Evolutionary conservation across 2,888 invertebrate genomes (phyloP), one percentile per base, ranked within the genome.

Genomic region (Caenorhabditis angaria): DNA sequence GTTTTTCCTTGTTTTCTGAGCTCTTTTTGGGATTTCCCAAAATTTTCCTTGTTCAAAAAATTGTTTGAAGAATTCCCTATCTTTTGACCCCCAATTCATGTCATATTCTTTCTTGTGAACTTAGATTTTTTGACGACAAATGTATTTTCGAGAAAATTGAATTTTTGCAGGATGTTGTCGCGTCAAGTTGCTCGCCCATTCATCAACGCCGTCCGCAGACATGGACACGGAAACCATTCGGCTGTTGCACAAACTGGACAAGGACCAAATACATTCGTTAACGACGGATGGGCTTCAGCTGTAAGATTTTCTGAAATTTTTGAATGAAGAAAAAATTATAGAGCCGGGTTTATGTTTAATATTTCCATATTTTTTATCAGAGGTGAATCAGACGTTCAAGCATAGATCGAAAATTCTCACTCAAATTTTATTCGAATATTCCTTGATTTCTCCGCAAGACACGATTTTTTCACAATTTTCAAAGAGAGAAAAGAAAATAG

Each of bases 211-310:
- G 63, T 72, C 62, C 76, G 79, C 60, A 69, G 74, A 59, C 51
- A 51, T 28, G 72, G 65, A 50, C 74, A 77, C 64, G 64, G 69
- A 64, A 68, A 70, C 48, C 76, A 77, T 57, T 68, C 80, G 24
- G 69, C 77, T 4, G 77, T 72, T 48, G 74, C 73, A 48, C 68
- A 54, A 70, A 76, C 70, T 65, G 80, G 80, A 70, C 84, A 84
- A 72, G 80, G 79, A 61, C 84, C 84, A 48, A 76, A 77, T 53
- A 68, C 76, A 64, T 81, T 82, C 70, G 76, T 84, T 63, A 61
- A 84, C 64, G 84, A 84, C 57, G 84, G 84, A 63, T 84, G 82
- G 78, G 83, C 84, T n/a, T 77, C 77, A 32, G 83, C 84, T 74
- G 84, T 84, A 62, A 79, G 84, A 80, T 74, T 65, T 61, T 50